Percentiles rank a stretch among this genome's conserved stretches.
Conservation (phyloP, 2,888 invertebrate species). For the Ectobius pallidus region DNA sequence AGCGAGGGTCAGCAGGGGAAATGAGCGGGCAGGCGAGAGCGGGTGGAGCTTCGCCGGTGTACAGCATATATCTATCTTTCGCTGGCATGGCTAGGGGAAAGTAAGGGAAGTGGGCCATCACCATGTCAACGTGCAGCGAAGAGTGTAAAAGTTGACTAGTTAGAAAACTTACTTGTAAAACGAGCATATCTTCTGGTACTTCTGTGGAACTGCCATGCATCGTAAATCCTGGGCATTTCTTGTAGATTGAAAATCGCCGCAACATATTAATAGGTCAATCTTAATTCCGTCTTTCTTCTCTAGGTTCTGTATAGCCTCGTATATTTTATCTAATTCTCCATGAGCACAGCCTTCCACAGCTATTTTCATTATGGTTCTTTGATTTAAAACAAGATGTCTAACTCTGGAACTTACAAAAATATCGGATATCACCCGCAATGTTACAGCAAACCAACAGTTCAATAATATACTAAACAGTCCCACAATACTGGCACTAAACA, state of each 20-base stretch:
- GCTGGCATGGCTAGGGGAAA: too few relatives aligned
- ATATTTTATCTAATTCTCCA: constrained; percentile 96
- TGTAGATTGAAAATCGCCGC: constrained; percentile 97
- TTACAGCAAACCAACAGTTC: too few relatives aligned
- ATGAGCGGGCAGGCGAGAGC: too few relatives aligned
- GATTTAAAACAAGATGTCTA: neutral
- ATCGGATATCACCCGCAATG: neutral
- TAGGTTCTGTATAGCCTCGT: constrained; percentile 77
- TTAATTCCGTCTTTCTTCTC: constrained; percentile 77
- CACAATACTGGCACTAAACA: too few relatives aligned
- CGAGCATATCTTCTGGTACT: constrained; percentile 86
- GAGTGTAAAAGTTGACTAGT: too few relatives aligned
- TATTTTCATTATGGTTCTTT: constrained; percentile 72
- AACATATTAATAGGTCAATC: constrained; percentile 92
- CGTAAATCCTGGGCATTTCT: constrained; percentile 86
- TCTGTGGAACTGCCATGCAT: constrained; percentile 95
- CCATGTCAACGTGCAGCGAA: too few relatives aligned
- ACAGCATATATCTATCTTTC: too few relatives aligned
- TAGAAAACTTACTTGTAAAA: constrained; percentile 84
- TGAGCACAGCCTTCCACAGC: constrained; percentile 98
- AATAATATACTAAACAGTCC: too few relatives aligned
- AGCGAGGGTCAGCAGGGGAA: too few relatives aligned
- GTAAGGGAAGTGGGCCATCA: too few relatives aligned
- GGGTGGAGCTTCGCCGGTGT: too few relatives aligned
- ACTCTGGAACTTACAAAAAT: neutral